Base-by-base conservation (phyloP, 1,140 invertebrate genomes). In the Eurosta solidaginis region DNA sequence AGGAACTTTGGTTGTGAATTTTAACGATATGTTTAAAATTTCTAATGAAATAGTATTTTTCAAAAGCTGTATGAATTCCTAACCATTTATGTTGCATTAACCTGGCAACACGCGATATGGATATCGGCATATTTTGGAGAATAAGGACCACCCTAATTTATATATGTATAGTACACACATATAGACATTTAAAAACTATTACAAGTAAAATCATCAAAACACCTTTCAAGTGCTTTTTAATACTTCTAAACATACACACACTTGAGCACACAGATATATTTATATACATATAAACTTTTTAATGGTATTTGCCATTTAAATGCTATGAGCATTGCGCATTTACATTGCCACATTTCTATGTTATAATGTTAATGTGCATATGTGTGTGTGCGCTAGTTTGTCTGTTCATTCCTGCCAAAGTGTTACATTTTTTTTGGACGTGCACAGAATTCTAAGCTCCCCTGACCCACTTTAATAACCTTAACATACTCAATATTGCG, bases 161-260 rank as follows among this genome's bases (percentile, higher is more conserved):
- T n/a, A n/a, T n/a, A n/a, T n/a, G n/a, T n/a, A n/a, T n/a, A n/a
- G n/a, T n/a, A n/a, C n/a, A n/a, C n/a, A n/a, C n/a, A n/a, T n/a
- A n/a, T n/a, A n/a, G n/a, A n/a, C n/a, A n/a, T n/a, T n/a, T n/a
- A n/a, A n/a, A n/a, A 12, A 3, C 29, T 36, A 36, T 20, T 42
- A 14, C 33, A 29, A 49, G 49, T 27, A n/a, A 68, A 40, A 68
- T 68, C 59, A 33, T 33, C 40, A 68, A 36, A 68, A 68, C 33
- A 68, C 59, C 40, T 68, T 68, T 68, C 59, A 68, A 68, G 59
- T 68, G 59, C 40, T 68, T 68, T 68, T 68, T 68, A 68, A 68
- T 68, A 40, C 59, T 10, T 3, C 25, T 27, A 14, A 29, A 68
- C 12, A 25, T 14, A 17, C 3, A 36, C 54, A 36, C 6, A 59